Conservation (phyloP, 2,888 invertebrate genomes). For the Gryllus longicercus region DNA sequence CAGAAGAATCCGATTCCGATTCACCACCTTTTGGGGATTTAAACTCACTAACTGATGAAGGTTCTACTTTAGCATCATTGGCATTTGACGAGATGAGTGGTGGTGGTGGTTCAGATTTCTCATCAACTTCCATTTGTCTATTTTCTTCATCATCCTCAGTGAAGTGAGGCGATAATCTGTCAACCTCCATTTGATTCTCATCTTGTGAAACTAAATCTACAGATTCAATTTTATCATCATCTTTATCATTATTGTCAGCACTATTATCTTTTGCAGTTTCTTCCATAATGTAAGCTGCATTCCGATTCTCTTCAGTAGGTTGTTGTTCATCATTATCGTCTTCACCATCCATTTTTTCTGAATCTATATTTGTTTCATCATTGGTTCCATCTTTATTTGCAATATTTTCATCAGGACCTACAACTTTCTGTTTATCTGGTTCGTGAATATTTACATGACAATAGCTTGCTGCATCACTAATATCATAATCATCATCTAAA, state of each 20-base stretch:
- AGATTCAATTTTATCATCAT: conserved; percentile 44
- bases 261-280: conserved; percentile 30
- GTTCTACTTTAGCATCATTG: conserved; percentile 22
- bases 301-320: conserved; percentile 25
- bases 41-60: neutral
- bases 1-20: conserved; percentile 31
- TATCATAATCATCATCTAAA: conserved; percentile 34
- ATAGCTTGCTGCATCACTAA: conserved; percentile 35
- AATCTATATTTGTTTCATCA: conserved; percentile 38
- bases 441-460: conserved; percentile 35
- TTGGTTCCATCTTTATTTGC: conserved; percentile 44
- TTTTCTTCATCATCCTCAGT: neutral
- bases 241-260: conserved; percentile 38
- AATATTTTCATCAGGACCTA: conserved; percentile 25
- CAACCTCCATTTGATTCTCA: conserved; percentile 34
- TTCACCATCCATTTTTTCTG: conserved; percentile 35
- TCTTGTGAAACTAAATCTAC: conserved; percentile 42
- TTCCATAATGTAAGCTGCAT: conserved; percentile 33
- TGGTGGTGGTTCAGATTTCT: neutral
- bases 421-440: conserved; percentile 23
- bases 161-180: conserved; percentile 24
- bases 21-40: neutral
- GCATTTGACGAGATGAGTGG: neutral
- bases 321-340: conserved; percentile 27
- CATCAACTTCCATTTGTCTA: neutral